These are phyloP conservation scores for Zenarchopterus dispar DNA, from an alignment of 2,797 vertebrate species.

Conservation along the genomic window DNA sequence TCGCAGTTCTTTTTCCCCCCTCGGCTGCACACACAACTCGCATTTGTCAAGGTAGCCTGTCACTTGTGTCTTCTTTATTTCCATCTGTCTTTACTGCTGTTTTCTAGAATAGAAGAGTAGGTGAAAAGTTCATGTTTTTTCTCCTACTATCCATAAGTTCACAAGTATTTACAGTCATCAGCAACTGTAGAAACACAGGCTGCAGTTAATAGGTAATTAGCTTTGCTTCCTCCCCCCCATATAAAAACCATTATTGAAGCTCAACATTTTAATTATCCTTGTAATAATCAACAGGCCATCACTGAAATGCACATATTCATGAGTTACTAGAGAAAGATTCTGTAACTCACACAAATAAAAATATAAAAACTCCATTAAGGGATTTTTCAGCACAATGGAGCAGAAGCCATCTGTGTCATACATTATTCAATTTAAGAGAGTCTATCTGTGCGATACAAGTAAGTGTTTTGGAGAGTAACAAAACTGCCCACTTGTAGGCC, in stretches of 20 bases:
- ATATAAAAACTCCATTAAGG: constrained; percentile 30
- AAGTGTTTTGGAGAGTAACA: constrained; percentile 34
- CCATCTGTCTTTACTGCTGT: neutral
- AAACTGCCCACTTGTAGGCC: constrained; percentile 21
- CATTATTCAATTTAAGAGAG: constrained; percentile 6
- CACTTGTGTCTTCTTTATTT: constrained; percentile 26
- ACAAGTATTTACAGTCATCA: constrained; percentile 14
- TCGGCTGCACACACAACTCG: constrained; percentile 43
- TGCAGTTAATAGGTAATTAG: constrained; percentile 38
- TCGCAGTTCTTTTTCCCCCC: constrained; percentile 39
- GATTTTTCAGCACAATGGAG: constrained; percentile 23
- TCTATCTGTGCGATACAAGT: constrained; percentile 4
- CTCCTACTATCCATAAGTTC: constrained; percentile 15
- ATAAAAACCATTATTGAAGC: constrained; percentile 23
- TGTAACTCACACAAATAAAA: constrained; percentile 32
- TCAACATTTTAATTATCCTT: constrained; percentile 46
- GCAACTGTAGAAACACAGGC: constrained; percentile 19
- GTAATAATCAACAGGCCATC: constrained; percentile 39
- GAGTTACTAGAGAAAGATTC: constrained; percentile 16
- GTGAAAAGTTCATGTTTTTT: constrained; percentile 26
- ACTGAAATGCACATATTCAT: constrained; percentile 15
- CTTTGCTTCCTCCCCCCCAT: constrained; percentile 3
- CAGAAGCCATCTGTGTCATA: constrained; percentile 18
- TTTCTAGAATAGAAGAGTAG: constrained; percentile 8
- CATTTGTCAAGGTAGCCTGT: constrained; percentile 42